Base-by-base conservation (phyloP, 2,113 vertebrate genomes). In the Corapipo altera region DNA sequence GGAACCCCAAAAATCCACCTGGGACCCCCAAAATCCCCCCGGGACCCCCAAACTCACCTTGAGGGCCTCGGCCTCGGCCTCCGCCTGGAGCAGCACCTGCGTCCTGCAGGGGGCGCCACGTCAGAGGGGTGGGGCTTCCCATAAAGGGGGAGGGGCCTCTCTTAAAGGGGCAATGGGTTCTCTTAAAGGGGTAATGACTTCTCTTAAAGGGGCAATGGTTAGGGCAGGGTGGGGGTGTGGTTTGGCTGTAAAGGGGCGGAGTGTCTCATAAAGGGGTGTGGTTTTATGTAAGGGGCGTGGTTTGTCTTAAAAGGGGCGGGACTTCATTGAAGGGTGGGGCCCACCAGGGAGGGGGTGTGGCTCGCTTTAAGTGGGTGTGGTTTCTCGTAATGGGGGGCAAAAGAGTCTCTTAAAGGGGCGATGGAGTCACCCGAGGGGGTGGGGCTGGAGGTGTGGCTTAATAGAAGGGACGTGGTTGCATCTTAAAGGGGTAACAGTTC, bases 271-370 rank as follows among this genome's bases (percentile, higher is more conserved):
- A 43, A 16, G 41, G n/a, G n/a, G n/a, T n/a, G n/a, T n/a, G n/a
- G n/a, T n/a, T n/a, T n/a, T n/a, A n/a, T n/a, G n/a, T n/a, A n/a
- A n/a, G n/a, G n/a, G 41, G 41, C 6, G 41, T 43, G 41, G 41
- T 14, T 43, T 11, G 15, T 43, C 41, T 43, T 43, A 15, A 15
- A 43, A 43, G 41, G 15, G 41, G 41, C 15, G 41, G 41, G 41
- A 6, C 4, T 12, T 5, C 23, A 6, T 2, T 23, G 1, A 8
- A 8, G 30, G 6, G 12, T 6, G 33, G 15, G 3, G 0, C 1
- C 3, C 39, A 4, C 4, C 3, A 0, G 12, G 11, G 18, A 0
- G 12, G 11, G 18, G 7, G 33, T 6, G 26, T 44, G 24, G 24
- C 8, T 13, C 7, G 5, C 21, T 6, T 17, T 5, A 18, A 14